Evolutionary conservation across 2,113 vertebrate genomes (phyloP).

Genomic region (Euleptes europaea): DNA sequence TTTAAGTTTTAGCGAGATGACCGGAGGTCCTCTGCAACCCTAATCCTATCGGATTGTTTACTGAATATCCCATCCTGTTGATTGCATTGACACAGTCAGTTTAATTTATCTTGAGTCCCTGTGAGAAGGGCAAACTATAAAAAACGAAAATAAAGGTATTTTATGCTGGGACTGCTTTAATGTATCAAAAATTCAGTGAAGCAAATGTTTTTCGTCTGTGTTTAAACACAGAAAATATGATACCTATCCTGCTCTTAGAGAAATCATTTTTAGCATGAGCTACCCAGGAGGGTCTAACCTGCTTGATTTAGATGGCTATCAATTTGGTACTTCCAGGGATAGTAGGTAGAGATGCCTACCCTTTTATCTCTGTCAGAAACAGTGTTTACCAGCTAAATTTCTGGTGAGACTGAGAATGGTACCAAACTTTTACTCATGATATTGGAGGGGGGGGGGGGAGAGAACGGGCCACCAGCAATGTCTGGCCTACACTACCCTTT

Average conservation of each 20-base stretch:
- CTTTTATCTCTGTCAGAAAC: not conserved
- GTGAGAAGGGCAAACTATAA: no score
- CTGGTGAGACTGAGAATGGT: not conserved
- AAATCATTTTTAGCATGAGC: not conserved
- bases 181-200: no score
- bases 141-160: no score
- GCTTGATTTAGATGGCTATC: not conserved
- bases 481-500: not conserved
- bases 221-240: not conserved
- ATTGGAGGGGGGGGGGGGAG: no score
- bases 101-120: no score
- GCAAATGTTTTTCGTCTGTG: not conserved
- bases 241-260: not conserved
- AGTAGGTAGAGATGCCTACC: no score
- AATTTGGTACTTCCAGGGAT: not conserved
- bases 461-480: not conserved
- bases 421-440: not conserved
- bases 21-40: no score
- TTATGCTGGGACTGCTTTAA: no score
- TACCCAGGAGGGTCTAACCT: not conserved
- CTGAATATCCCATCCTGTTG: no score
- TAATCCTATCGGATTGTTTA: no score
- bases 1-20: not conserved
- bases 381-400: not conserved
- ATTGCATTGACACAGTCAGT: no score